A percentile compares a stretch with the other conserved stretches of the same genome.
These are phyloP conservation scores for Panorpa germanica DNA, from an alignment of 2,888 invertebrate species.

Conservation along the genomic window DNA sequence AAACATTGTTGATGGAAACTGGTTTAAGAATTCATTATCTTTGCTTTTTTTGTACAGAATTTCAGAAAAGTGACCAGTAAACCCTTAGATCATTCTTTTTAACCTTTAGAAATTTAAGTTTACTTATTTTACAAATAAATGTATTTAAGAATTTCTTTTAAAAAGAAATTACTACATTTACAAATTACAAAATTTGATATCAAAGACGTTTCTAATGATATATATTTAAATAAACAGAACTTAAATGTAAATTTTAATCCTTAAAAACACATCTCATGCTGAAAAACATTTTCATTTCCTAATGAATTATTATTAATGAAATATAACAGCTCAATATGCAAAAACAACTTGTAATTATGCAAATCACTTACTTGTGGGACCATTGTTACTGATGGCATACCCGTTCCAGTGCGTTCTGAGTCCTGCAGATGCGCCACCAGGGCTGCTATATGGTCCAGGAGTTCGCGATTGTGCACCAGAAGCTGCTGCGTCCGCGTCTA, in stretches of 20 bases:
- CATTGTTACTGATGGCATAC: slow-evolving; percentile 31
- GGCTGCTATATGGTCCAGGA: slow-evolving; percentile 85
- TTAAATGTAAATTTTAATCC: not conserved
- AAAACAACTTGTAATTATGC: not conserved
- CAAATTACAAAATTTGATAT: too few species aligned
- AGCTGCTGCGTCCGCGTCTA: slow-evolving; percentile 82
- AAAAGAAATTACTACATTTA: too few species aligned
- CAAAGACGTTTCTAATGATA: not conserved
- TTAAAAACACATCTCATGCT: too few species aligned
- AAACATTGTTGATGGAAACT: too few species aligned
- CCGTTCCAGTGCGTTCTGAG: slow-evolving; percentile 43
- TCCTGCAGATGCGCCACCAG: slow-evolving; percentile 78
- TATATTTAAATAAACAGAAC: slow-evolving; percentile 1
- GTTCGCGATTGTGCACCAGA: slow-evolving; percentile 83
- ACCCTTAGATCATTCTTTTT: too few species aligned
- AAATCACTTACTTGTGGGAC: slow-evolving; percentile 43
- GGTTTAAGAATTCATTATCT: too few species aligned
- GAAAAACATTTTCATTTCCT: too few species aligned
- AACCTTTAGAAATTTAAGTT: too few species aligned
- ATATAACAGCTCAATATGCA: not conserved
- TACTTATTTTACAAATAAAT: too few species aligned
- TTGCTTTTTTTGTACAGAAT: too few species aligned
- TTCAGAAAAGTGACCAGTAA: too few species aligned
- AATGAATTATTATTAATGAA: not conserved
- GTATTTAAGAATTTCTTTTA: too few species aligned